Conservation (phyloP, 1,140 invertebrate genomes). For the Choristoneura fumiferana region DNA sequence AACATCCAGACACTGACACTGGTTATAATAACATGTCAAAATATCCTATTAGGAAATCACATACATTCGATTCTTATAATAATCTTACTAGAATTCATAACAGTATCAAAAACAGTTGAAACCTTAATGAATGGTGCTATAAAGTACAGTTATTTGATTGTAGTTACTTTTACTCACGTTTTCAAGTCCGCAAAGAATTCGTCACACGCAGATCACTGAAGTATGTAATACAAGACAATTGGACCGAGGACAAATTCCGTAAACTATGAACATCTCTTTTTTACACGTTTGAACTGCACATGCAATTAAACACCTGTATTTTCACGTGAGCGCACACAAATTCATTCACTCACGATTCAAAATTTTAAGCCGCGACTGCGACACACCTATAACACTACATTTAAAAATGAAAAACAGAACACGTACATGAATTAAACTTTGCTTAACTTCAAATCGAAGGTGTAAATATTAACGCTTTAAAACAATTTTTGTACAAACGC, state of each 20-base stretch:
- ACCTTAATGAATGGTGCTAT: conserved; percentile 26
- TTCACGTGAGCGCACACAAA: conserved; percentile 63
- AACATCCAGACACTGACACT: conserved; percentile 24
- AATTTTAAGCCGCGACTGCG: conserved; percentile 58
- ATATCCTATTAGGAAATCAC: conserved; percentile 31
- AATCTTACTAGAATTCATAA: conserved; percentile 28
- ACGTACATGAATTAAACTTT: conserved; percentile 11
- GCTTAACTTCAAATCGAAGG: neutral
- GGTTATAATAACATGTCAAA: conserved; percentile 21
- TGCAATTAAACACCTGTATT: conserved; percentile 47
- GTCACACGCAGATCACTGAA: conserved; percentile 47
- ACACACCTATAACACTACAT: conserved; percentile 45
- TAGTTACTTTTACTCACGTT: conserved; percentile 61
- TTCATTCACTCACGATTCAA: conserved; percentile 59
- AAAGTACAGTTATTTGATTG: conserved; percentile 51
- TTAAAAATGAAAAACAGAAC: neutral
- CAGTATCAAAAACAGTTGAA: conserved; percentile 21
- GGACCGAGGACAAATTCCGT: neutral
- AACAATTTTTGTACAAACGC: conserved; percentile 33
- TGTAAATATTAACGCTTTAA: neutral
- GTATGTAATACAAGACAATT: conserved; percentile 38
- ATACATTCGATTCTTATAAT: conserved; percentile 22
- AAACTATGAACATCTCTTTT: conserved; percentile 28
- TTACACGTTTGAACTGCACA: conserved; percentile 29
- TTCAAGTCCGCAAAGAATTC: conserved; percentile 35